These are phyloP conservation scores for Gymnocheta viridis DNA, from an alignment of 2,888 invertebrate genomes.

Conservation along the genomic window DNA sequence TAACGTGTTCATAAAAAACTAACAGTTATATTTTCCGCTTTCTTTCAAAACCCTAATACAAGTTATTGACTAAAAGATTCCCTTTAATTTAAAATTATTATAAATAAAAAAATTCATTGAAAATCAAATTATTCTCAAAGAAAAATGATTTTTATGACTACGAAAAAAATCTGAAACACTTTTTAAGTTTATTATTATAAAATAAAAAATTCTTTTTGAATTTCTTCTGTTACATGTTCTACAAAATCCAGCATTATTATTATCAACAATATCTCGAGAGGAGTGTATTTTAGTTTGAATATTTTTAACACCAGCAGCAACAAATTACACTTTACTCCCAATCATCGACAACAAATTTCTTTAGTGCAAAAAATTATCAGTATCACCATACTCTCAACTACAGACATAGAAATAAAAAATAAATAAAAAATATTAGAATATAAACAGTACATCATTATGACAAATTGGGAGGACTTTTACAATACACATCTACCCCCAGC, in stretches of 20 bases:
- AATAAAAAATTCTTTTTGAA: conserved; percentile 9
- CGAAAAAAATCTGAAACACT: not conserved
- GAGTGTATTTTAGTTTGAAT: conserved; percentile 30
- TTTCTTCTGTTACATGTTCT: conserved; percentile 14
- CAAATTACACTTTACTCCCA: conserved; percentile 35
- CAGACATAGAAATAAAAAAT: conserved; percentile 11
- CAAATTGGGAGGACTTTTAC: conserved; percentile 93
- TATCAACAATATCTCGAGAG: conserved; percentile 6
- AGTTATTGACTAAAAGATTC: no score
- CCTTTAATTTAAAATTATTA: no score
- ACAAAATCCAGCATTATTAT: conserved; percentile 36
- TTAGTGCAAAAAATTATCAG: conserved; percentile 21
- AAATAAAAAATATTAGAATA: conserved; percentile 5
- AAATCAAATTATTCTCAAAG: no score
- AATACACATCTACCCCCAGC: conserved; percentile 89
- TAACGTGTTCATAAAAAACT: no score
- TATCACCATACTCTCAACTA: conserved; percentile 5
- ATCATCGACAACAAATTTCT: conserved; percentile 35
- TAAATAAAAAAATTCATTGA: no score
- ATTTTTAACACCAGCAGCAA: conserved; percentile 30
- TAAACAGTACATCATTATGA: conserved; percentile 72
- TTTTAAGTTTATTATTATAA: conserved; percentile 6
- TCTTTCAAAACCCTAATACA: no score
- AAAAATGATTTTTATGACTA: not conserved
- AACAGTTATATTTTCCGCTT: no score